Evolutionary conservation across 2,888 invertebrate genomes (phyloP).

Genomic region (Pantelozetes paolii): DNA sequence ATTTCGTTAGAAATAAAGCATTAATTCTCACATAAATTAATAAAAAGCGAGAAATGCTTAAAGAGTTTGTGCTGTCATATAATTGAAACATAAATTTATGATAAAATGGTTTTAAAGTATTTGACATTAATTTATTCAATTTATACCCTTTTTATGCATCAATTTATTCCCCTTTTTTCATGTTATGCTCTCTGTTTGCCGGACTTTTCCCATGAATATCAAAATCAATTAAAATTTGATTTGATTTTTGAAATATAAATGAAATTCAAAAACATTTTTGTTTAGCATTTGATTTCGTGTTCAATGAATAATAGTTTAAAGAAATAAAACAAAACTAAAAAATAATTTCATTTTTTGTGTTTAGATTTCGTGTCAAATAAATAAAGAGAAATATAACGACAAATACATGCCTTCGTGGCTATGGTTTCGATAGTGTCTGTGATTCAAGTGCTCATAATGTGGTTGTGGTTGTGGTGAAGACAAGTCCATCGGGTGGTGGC

Average conservation of each 20-base stretch:
- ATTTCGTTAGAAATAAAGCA: background rate
- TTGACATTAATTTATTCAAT: background rate
- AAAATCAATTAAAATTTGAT: background rate
- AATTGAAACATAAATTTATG: background rate
- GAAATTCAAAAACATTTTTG: background rate
- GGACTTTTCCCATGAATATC: background rate
- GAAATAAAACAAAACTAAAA: too few relatives aligned
- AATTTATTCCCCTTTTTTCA: too few relatives aligned
- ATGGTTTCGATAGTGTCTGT: conserved; percentile 17
- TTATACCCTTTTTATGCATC: background rate
- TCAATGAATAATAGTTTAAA: too few relatives aligned
- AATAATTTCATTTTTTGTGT: background rate
- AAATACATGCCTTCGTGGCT: conserved; percentile 22
- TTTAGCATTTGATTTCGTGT: background rate
- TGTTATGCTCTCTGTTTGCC: background rate
- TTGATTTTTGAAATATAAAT: background rate
- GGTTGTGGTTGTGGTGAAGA: conserved; percentile 28
- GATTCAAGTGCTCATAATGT: conserved; percentile 25
- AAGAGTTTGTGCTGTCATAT: background rate
- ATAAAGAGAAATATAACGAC: background rate
- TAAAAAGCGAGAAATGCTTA: background rate
- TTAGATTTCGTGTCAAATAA: background rate
- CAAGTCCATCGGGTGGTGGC: conserved; percentile 30
- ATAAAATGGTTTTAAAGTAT: background rate
- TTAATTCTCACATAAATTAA: background rate